phyloP scores from a whole-genome alignment of 2,888 invertebrate species.

The Noctua janthe region DNA sequence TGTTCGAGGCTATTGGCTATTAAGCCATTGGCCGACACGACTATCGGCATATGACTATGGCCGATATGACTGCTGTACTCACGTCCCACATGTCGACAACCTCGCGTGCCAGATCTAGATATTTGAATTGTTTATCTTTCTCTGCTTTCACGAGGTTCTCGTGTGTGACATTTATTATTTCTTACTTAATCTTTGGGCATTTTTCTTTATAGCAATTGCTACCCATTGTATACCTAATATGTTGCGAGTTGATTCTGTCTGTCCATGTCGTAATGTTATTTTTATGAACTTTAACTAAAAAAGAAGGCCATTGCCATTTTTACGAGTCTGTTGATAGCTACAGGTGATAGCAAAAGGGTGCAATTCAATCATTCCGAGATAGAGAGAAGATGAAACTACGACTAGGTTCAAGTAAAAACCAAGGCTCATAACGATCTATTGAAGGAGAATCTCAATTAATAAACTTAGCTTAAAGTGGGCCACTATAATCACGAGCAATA shows the following conservation, averaged over 20 bases:
- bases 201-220: neutral
- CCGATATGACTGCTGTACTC: too few relatives aligned
- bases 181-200: neutral
- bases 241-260: neutral
- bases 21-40: too few relatives aligned
- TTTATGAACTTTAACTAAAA: neutral
- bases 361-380: neutral
- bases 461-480: conserved; percentile 26
- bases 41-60: too few relatives aligned
- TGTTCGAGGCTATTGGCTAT: too few relatives aligned
- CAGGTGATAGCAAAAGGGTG: neutral
- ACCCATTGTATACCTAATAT: neutral
- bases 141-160: too few relatives aligned
- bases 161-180: neutral
- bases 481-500: conserved; percentile 27
- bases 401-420: neutral
- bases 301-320: neutral
- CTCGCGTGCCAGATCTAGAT: too few relatives aligned
- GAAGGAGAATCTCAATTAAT: conserved; percentile 15
- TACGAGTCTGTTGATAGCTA: neutral
- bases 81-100: too few relatives aligned
- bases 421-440: neutral
- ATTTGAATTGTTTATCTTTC: too few relatives aligned
- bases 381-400: neutral
- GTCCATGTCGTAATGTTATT: neutral